Evolutionary conservation across 2,888 invertebrate species (phyloP), one percentile per base, ranked within the genome.

Genomic region (Drosophila cracens): DNA sequence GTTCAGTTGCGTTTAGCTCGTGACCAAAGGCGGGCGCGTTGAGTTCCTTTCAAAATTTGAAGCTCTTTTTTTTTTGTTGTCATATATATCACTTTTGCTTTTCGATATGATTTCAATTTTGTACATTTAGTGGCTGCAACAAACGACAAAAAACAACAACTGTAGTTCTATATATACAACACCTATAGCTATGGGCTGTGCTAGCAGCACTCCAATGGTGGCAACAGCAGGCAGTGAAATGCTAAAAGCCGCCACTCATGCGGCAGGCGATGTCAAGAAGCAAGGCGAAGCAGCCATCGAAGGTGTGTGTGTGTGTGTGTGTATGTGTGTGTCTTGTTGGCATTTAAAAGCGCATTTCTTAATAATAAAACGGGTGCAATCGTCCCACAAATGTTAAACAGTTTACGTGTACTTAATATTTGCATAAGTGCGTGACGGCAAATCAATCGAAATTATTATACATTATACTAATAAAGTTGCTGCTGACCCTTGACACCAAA

Each of bases 151-250:
- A 4, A 38, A 38, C 7, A 13, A 43, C 48, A 21, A 57, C 52
- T 38, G 33, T 18, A 48, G 31, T 67, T 58, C 70, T 72, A 64
- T 66, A 70, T 57, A 69, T 49, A 43, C 13, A 46, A 73, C 21
- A 51, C n/a, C 25, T 53, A 58, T 53, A 78, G 75, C 71, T 66
- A 92, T 92, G 92, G 92, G 92, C 82, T 92, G 92, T 74, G 92
- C 92, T 61, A 87, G 91, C 81, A 92, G 92, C 87, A 90, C 91
- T 53, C 92, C 92, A 63, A 91, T 92, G 92, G 83, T 92, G 79
- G 92, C 92, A 69, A 91, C 92, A 31, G 90, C 90, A 60, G 92
- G 92, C 74, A 91, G 91, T 86, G 92, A 92, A 84, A 91, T 92
- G 83, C 74, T 92, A 65, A 92, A 92, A 75, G 90, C 91, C 62